Conservation (phyloP, 2,113 vertebrate species). For the Nansenia antarctica region DNA sequence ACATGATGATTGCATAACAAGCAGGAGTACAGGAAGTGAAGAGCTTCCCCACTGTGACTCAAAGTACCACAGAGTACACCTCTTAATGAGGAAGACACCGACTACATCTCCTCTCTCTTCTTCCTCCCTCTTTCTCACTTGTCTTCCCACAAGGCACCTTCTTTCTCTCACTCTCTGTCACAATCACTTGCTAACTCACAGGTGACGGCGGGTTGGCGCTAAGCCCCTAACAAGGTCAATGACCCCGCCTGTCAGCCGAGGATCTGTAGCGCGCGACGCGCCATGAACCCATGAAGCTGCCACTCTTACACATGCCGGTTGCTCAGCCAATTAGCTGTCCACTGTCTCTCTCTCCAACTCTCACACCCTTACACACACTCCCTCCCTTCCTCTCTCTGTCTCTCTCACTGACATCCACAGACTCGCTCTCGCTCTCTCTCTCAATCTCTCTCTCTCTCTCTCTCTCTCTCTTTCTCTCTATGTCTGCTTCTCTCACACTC, state of each 20-base stretch:
- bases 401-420: too few species aligned
- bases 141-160: not conserved
- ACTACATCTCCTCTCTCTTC: too few species aligned
- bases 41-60: too few species aligned
- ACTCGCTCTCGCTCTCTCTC: not conserved
- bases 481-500: too few species aligned
- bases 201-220: not conserved
- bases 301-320: not conserved
- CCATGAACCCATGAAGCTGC: not conserved
- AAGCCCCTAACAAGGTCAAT: not conserved
- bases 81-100: too few species aligned
- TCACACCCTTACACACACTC: not conserved
- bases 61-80: too few species aligned
- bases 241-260: not conserved
- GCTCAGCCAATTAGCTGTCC: not conserved
- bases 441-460: constrained; percentile 9
- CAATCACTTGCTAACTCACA: not conserved
- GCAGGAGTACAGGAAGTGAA: too few species aligned
- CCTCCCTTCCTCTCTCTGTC: constrained; percentile 1
- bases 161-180: not conserved
- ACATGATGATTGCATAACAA: too few species aligned
- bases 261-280: not conserved
- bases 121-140: not conserved
- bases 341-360: not conserved
- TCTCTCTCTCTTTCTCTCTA: too few species aligned